Evolutionary conservation across 1,140 invertebrate species (phyloP), one percentile per base, ranked within the genome.

Genomic region (Tyrophagus putrescentiae): DNA sequence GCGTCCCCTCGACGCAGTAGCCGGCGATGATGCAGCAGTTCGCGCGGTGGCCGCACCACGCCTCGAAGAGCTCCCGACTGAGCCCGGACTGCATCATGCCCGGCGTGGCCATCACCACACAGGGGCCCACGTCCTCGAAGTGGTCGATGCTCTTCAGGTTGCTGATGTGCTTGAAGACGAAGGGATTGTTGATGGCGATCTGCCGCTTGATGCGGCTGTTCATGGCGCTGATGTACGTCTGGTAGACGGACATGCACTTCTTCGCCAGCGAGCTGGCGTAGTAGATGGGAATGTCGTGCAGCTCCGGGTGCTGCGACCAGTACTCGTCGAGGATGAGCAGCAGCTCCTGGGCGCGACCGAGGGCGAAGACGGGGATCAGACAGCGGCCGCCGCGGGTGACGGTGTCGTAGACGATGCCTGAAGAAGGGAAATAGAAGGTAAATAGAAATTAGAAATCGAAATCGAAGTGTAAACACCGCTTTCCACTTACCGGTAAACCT

Each of bases 81-180:
- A 99, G 73, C 0, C 96, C 96, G 68, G 87, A 95, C 75, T 99
- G 96, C 89, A 99, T 94, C 94, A 99, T 99, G 72, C 96, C 96
- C 2, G 96, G 96, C 0, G 90, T 94, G 0, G 96, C 96, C 87
- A 99, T 90, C 0, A 99, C 87, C 1, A 99, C 94, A 70, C 94
- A 99, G 0, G 96, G 96, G 0, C 95, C 96, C 65, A 97, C 89
- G 71, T 98, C 95, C 69, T 99, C 95, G 74, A 99, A 98, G 72
- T 98, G 93, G 72, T 98, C 95, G 68, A 98, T 98, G 27, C 92
- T 92, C 78, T 98, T 98, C 0, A 99, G 73, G 75, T 98, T 98
- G 5, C 90, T 95, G 65, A 99, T 97, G 69, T 98, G 95, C 67
- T 94, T 88, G 72, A 99, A 99, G 1, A 98, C 88, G 75, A 99